phyloP scores from a whole-genome alignment of 2,113 vertebrate species.

The Geothlypis trichas region DNA sequence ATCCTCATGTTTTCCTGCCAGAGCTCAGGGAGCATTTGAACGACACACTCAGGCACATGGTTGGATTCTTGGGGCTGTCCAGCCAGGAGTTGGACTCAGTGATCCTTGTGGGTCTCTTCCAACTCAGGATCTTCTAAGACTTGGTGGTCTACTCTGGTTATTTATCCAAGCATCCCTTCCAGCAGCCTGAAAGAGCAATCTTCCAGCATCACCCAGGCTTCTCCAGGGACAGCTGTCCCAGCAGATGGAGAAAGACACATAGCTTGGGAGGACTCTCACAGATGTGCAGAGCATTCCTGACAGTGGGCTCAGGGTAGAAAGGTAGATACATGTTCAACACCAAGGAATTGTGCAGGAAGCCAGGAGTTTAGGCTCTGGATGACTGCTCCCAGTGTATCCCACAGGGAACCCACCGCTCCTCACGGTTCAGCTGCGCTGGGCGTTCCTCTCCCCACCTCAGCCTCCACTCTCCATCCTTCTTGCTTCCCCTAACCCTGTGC shows the following conservation, averaged over 20 bases:
- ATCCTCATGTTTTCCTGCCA: neutral
- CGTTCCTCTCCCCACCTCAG: neutral
- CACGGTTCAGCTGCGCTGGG: neutral
- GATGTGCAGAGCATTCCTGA: neutral
- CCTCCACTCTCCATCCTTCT: constrained; percentile 33
- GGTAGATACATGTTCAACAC: accelerated
- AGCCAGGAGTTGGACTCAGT: neutral
- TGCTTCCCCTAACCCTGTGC: neutral
- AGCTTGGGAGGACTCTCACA: neutral
- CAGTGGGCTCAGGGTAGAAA: neutral
- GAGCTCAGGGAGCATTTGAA: neutral
- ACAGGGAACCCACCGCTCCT: neutral
- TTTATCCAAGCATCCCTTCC: neutral
- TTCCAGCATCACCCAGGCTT: neutral
- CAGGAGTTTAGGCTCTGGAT: neutral
- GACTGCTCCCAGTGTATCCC: neutral
- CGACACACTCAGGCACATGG: neutral
- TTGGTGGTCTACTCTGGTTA: neutral
- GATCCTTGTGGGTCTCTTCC: neutral
- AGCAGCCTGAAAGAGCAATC: neutral
- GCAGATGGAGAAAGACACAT: neutral
- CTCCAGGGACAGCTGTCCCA: neutral
- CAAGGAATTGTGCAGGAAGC: neutral
- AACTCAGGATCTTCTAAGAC: neutral
- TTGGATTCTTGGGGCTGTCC: neutral